phyloP scores from a whole-genome alignment of 2,797 vertebrate species.

The Rallus crepitans region DNA sequence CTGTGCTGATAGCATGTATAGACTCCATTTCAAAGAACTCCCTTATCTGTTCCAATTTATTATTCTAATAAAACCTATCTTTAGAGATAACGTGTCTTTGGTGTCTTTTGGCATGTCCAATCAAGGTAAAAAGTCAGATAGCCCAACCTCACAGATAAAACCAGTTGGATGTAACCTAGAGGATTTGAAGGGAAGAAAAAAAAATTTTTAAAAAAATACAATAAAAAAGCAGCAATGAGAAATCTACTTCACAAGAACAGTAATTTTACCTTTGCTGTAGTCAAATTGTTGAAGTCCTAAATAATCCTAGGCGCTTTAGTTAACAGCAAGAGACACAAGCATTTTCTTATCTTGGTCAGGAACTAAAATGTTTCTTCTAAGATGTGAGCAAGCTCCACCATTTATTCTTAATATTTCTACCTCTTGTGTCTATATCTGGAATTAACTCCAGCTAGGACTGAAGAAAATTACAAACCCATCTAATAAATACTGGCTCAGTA shows the following conservation, averaged over 20 bases:
- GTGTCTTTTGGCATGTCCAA: not conserved
- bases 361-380: not conserved
- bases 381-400: not conserved
- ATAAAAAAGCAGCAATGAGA: accelerated
- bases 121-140: not conserved
- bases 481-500: not conserved
- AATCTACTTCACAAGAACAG: not conserved
- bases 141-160: not conserved
- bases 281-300: not conserved
- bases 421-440: not conserved
- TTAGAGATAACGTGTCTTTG: not conserved
- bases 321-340: not conserved
- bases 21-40: not conserved
- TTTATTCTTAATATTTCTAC: not conserved
- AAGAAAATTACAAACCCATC: not conserved
- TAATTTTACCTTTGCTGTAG: not conserved
- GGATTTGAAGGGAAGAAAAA: too few relatives aligned
- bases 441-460: not conserved
- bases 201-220: not conserved
- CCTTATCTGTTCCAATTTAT: constrained; percentile 24
- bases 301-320: not conserved
- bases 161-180: not conserved
- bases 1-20: not conserved
- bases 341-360: not conserved
- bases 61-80: not conserved